Evolutionary conservation across 2,888 invertebrate genomes (phyloP), one percentile per base, ranked within the genome.

Genomic region (Hydrotaea cyrtoneurina): DNA sequence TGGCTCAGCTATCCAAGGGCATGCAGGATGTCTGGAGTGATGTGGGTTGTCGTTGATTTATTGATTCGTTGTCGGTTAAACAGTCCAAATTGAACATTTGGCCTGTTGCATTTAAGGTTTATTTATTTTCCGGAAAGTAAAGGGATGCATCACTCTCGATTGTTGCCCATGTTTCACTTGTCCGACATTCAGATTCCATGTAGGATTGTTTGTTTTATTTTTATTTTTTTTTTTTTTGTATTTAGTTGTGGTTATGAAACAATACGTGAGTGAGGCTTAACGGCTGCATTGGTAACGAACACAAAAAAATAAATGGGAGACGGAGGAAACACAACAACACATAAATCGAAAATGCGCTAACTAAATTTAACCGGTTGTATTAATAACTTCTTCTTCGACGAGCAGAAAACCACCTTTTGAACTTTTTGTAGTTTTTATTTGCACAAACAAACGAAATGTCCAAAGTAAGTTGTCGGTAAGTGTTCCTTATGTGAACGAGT

Each of bases 201-300:
- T 69, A 7, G 0, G 66, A 17, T 46, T 69, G 46, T 69, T 69
- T 46, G 69, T 21, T 43, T 69, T 69, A 21, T n/a, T 17, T n/a
- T 21, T 8, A 69, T 69, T 69, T 69, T 26, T 21, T 26, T 10
- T 43, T 66, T 26, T 21, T 26, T 10, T 43, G 39, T 46, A 46
- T 66, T 69, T 46, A 69, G 46, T 69, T 59, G 10, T 43, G 69
- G 39, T 69, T 69, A 69, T 69, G 69, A 69, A 69, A 69, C 69
- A 69, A 69, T 69, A 69, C 69, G 69, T 69, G 69, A 13, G 23
- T 19, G 66, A n/a, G 36, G 17, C 64, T 36, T 17, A 17, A 36
- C 64, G 36, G 31, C 43, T 39, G 43, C 66, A 43, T 17, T 31
- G 17, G 36, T 13, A 19, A 43, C 43, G 10, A 43, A 5, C 3